Evolutionary conservation across 2,113 vertebrate species (phyloP).

Genomic region (Aptenodytes patagonicus): DNA sequence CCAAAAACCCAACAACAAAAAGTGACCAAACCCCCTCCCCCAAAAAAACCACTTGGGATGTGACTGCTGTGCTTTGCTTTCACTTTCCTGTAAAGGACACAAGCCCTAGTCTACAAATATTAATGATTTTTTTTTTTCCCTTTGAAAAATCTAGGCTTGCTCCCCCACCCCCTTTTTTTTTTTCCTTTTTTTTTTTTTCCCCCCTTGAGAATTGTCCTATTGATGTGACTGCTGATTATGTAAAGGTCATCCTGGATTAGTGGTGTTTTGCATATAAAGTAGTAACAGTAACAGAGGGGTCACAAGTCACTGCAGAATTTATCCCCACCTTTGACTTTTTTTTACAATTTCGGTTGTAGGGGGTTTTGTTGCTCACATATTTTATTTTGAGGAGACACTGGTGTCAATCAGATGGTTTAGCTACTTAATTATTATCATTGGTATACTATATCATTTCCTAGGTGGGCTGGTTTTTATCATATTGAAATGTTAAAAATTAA

Average conservation of each 20-base stretch:
- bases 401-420: background rate
- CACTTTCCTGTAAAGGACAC: background rate
- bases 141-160: background rate
- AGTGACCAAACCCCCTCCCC: background rate
- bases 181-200: background rate
- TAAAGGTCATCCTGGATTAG: background rate
- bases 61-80: background rate
- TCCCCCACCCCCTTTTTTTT: no score
- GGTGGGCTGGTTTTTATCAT: background rate
- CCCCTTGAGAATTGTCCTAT: background rate
- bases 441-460: background rate
- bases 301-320: background rate
- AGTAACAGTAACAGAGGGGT: background rate
- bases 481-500: background rate
- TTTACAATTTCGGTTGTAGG: background rate
- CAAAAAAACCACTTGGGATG: background rate
- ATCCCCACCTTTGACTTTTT: background rate
- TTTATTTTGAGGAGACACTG: background rate
- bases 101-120: background rate
- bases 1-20: background rate
- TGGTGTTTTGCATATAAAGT: background rate
- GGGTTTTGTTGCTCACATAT: background rate
- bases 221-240: background rate
- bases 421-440: background rate
- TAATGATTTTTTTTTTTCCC: background rate